Evolutionary conservation across 2,797 vertebrate species (phyloP).

Genomic region (Oreochromis grahami): DNA sequence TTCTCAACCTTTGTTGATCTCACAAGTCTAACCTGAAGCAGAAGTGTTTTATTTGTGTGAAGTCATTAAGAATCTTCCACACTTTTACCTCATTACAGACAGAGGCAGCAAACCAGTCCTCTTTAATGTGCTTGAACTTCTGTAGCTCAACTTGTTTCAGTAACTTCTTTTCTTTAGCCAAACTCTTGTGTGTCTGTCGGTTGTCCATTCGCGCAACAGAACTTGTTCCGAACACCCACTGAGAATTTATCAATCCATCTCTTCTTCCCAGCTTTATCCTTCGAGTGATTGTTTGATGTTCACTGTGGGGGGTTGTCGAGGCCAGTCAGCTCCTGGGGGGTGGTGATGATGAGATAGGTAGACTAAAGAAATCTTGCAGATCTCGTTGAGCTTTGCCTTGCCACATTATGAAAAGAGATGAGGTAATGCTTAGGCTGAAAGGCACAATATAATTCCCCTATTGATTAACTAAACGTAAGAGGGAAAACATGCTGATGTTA

Average conservation of each 20-base stretch:
- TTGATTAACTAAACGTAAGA: background rate
- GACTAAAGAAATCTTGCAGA: constrained; percentile 6
- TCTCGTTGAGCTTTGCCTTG: background rate
- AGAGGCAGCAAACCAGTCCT: background rate
- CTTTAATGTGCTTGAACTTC: background rate
- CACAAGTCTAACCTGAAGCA: constrained; percentile 4
- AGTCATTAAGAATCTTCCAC: background rate
- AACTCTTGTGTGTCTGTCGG: background rate
- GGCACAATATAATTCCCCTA: background rate
- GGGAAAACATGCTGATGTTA: background rate
- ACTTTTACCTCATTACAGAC: background rate
- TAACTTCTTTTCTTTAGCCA: background rate
- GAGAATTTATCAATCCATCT: constrained; percentile 36
- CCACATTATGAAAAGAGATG: background rate
- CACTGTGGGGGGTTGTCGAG: constrained; percentile 36
- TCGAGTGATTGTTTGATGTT: constrained; percentile 13
- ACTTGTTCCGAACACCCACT: background rate
- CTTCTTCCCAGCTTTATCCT: background rate
- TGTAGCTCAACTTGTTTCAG: background rate
- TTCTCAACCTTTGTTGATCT: constrained; percentile 9
- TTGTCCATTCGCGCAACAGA: background rate
- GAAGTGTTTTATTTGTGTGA: background rate
- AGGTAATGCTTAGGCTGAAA: background rate
- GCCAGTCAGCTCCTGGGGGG: constrained; percentile 28
- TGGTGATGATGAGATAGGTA: background rate